Conservation (phyloP, 1,140 invertebrate species). For the Halesus radiatus region DNA sequence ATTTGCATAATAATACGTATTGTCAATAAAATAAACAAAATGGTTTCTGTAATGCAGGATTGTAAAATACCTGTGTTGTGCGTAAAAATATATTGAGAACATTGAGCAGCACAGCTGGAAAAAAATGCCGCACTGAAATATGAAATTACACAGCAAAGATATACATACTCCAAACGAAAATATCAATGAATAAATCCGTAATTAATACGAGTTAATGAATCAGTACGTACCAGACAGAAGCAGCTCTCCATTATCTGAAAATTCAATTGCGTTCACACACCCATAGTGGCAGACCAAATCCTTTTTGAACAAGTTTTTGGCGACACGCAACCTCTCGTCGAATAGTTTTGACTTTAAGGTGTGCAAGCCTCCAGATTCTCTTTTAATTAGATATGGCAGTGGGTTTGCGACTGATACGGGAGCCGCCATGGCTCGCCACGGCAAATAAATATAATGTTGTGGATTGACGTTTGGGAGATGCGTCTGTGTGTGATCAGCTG, state of each 20-base stretch:
- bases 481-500: constrained; percentile 45
- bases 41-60: constrained; percentile 16
- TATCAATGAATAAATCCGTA: too few relatives aligned
- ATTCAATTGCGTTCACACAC: constrained; percentile 97
- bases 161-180: too few relatives aligned
- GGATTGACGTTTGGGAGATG: constrained; percentile 19
- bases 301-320: constrained; percentile 84
- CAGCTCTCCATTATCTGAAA: constrained; percentile 88
- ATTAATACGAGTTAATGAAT: neutral
- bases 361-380: constrained; percentile 60
- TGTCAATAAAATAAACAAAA: constrained; percentile 28
- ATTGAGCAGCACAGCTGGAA: too few relatives aligned
- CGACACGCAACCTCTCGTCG: constrained; percentile 74
- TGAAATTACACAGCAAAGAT: too few relatives aligned
- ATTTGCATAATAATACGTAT: neutral
- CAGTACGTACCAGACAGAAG: constrained; percentile 85
- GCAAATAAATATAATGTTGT: neutral
- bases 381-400: constrained; percentile 66
- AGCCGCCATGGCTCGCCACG: constrained; percentile 61
- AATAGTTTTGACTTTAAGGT: constrained; percentile 65
- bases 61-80: neutral
- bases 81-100: too few relatives aligned
- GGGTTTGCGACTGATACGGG: constrained; percentile 67
- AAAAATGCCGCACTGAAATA: too few relatives aligned
- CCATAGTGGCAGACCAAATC: constrained; percentile 93